Evolutionary conservation across 2,888 invertebrate genomes (phyloP), one percentile per base, ranked within the genome.

Genomic region (Mellilla xanthometata): DNA sequence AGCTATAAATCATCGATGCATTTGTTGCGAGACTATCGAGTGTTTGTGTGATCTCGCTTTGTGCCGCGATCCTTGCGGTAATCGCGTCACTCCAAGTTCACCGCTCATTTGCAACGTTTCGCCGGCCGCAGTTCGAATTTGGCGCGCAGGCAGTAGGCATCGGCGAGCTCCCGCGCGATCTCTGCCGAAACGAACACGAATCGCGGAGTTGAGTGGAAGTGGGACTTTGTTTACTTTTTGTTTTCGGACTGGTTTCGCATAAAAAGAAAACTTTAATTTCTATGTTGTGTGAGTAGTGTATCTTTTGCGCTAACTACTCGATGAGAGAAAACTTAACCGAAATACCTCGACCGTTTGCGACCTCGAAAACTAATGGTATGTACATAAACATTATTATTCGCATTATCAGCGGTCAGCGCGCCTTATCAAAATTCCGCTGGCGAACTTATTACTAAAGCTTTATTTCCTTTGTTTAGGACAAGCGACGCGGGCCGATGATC

Each of bases 401-500:
- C 67, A 72, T 72, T 77, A 73, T 69, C 76, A 74, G 68, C 54
- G 60, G 58, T 36, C 36, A 36, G 68, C 56, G 60, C 58, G 68
- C 70, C 59, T 76, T 83, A 83, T 80, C 77, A 60, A 19, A 49
- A 59, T 65, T 66, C 66, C 62, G 67, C 62, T 70, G 72, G 77
- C 72, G 73, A 83, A 83, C 77, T 85, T 81, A 73, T 69, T 76
- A 43, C 3, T 47, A 76, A 67, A 82, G 77, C 77, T 81, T 40
- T 81, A 65, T 72, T 76, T 84, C 83, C 85, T 85, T 87, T 86
- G 87, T 86, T 82, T 82, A 80, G 81, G 78, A 65, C 65, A 73
- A 72, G 64, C 72, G 77, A 74, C 84, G 79, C 81, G 77, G 80
- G 68, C 74, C 60, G 59, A 69, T 69, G 65, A 45, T 59, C 63